Conservation (phyloP, 1,140 invertebrate species). For the Drosophila bocqueti region DNA sequence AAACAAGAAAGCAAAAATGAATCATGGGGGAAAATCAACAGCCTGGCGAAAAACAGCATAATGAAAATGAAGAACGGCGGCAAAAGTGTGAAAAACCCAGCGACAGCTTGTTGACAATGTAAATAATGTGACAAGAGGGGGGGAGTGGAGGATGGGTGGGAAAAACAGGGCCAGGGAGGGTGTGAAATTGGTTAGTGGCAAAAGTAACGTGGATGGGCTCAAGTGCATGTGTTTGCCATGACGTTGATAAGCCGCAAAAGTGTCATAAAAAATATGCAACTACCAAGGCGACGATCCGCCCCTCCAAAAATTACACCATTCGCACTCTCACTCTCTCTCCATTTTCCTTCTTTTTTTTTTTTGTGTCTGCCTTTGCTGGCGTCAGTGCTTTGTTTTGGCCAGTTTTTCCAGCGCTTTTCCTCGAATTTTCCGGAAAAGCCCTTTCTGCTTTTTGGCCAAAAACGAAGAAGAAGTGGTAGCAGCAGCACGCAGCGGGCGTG, state of each 20-base stretch:
- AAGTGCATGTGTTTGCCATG: constrained; percentile 76
- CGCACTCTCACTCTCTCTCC: not conserved
- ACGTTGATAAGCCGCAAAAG: constrained; percentile 82
- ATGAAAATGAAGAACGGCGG: constrained; percentile 39
- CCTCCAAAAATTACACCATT: constrained; percentile 21
- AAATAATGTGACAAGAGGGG: constrained; percentile 60
- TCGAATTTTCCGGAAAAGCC: not conserved
- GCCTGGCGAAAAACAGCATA: constrained; percentile 20
- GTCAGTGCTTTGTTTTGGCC: constrained; percentile 78
- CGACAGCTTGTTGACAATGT: constrained; percentile 80
- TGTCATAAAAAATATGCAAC: constrained; percentile 82
- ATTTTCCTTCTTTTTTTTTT: constrained; percentile 13
- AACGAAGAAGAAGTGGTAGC: not conserved
- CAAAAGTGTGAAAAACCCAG: constrained; percentile 63
- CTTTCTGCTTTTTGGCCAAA: constrained; percentile 22
- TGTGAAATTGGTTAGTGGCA: constrained; percentile 41
- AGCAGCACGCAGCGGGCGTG: constrained; percentile 60
- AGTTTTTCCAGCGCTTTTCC: constrained; percentile 12
- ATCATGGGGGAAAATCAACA: constrained; percentile 31
- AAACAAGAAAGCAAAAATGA: not conserved
- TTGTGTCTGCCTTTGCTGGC: constrained; percentile 25
- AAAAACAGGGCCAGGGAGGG: not conserved
- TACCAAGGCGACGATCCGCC: constrained; percentile 45
- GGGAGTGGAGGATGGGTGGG: not conserved
- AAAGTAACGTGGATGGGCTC: constrained; percentile 48